These are phyloP conservation scores for Bufo bufo DNA, from an alignment of 2,113 vertebrate genomes.

Conservation along the genomic window DNA sequence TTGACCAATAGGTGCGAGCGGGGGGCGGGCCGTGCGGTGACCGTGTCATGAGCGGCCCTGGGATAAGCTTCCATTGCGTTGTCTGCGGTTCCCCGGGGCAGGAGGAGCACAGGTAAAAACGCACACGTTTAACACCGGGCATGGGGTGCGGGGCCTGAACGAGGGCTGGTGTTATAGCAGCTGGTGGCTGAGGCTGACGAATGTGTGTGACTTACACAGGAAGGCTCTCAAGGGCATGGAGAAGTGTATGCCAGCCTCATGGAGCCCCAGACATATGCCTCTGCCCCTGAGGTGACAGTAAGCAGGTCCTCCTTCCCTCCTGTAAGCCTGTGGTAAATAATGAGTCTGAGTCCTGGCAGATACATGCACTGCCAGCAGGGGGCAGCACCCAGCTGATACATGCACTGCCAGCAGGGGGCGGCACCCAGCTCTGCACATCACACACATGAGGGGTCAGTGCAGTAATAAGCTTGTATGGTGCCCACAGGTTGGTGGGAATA, in stretches of 20 bases:
- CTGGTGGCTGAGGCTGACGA: neutral
- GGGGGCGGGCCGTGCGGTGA: neutral
- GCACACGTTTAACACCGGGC: neutral
- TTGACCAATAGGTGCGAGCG: neutral
- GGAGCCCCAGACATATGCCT: neutral
- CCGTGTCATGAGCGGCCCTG: slow-evolving; percentile 43
- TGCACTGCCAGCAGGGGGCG: neutral
- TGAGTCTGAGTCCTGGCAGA: neutral
- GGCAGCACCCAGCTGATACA: neutral
- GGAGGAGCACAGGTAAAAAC: slow-evolving; percentile 12
- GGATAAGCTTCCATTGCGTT: slow-evolving; percentile 22
- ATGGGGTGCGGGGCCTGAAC: neutral
- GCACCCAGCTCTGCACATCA: too few relatives aligned
- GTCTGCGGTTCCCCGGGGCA: slow-evolving; percentile 20
- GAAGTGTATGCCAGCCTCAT: neutral
- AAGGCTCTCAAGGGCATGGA: neutral
- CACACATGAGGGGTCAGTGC: too few relatives aligned
- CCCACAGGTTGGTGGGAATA: too few relatives aligned
- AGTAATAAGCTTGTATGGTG: too few relatives aligned
- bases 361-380: neutral
- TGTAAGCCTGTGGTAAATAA: neutral
- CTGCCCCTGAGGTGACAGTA: neutral
- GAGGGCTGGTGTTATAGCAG: neutral
- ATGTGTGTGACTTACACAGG: neutral
- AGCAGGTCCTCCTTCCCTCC: neutral